Evolutionary conservation across 2,888 invertebrate genomes (phyloP).

Genomic region (Neoscelio sp.): DNA sequence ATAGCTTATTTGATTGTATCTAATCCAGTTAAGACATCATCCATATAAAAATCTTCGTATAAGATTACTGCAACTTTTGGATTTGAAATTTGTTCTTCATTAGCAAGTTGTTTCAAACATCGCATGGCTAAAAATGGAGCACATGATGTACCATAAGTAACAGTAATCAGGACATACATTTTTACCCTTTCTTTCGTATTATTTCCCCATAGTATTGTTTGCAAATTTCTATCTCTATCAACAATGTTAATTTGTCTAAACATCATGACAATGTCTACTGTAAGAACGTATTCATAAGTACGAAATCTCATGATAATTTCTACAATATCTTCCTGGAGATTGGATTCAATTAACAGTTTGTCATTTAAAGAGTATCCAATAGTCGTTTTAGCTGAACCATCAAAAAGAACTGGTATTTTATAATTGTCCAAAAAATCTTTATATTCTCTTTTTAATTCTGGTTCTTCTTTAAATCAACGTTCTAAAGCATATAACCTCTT

Average conservation of each 20-base stretch:
- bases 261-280: slow-evolving; percentile 75
- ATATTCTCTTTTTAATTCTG: neutral
- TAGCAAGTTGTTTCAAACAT: neutral
- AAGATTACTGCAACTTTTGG: too few species aligned
- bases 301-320: slow-evolving; percentile 55
- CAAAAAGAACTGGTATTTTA: too few species aligned
- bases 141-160: slow-evolving; percentile 15
- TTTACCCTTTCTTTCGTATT: neutral
- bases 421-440: slow-evolving; percentile 1
- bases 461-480: neutral
- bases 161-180: slow-evolving; percentile 6
- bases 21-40: slow-evolving; percentile 17
- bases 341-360: slow-evolving; percentile 67
- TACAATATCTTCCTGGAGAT: slow-evolving; percentile 32
- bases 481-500: neutral
- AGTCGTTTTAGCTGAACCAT: neutral
- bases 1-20: slow-evolving; percentile 8
- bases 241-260: slow-evolving; percentile 66
- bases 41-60: too few species aligned
- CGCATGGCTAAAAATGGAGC: slow-evolving; percentile 1
- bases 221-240: slow-evolving; percentile 62
- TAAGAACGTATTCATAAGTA: slow-evolving; percentile 47
- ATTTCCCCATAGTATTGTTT: slow-evolving; percentile 73
- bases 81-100: neutral
- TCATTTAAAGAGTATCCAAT: slow-evolving; percentile 55